Evolutionary conservation across 2,113 vertebrate species (phyloP), one percentile per base, ranked within the genome.

Genomic region (Notothenia rossii): DNA sequence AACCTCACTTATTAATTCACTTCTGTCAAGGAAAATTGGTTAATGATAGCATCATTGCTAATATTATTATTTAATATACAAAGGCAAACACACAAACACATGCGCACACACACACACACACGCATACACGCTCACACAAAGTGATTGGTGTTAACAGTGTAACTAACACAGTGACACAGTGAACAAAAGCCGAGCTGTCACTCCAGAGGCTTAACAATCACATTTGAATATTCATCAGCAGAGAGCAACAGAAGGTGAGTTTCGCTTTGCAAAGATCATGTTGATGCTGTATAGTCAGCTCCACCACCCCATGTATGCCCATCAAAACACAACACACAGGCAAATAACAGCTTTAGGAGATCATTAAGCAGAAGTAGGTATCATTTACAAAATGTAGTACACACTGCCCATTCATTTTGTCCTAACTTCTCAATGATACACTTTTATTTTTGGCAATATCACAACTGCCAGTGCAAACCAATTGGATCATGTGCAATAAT

Each of bases 141-240:
- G 25, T 25, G 56, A 60, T 45, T 55, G 61, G 80, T 83, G 81
- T 86, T 87, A 90, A 85, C 59, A 60, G 60, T 64, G 71, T 78
- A 82, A 81, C 84, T 78, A 86, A 81, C 65, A 58, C 83, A 77
- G 54, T 75, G 67, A 76, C 68, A 74, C 45, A 75, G 45, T 84
- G 76, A 75, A 91, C 86, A 91, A 93, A 91, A 88, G 73, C 61
- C 86, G 87, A 93, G 89, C 92, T 94, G 92, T 88, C 90, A 81
- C 81, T 75, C 17, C 49, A 80, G 29, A 72, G 59, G 66, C 74
- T 76, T 70, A 72, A 87, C 79, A 81, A 56, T 86, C 64, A 76
- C n/a, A 51, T 70, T 83, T 92, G 75, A 93, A 93, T 92, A 91
- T 90, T 91, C 85, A 92, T 83, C 59, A 77, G 66, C 56, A 50